Percentiles rank a stretch among this genome's conserved stretches.
Conservation (phyloP, 2,888 invertebrate genomes). For the Eustalomyia histrio region DNA sequence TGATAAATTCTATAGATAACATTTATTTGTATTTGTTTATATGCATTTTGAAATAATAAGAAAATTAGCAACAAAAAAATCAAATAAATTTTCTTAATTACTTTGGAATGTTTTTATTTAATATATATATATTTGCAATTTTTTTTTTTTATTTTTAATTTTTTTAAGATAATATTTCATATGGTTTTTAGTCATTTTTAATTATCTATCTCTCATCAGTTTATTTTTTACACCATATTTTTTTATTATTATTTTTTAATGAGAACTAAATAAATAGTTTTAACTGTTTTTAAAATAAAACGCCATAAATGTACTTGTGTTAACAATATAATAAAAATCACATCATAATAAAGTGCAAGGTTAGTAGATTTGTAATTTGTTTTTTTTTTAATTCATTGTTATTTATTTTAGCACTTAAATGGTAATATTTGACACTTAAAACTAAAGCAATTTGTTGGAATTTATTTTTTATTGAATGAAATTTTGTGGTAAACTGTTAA, state of each 20-base stretch:
- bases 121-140: too few relatives aligned
- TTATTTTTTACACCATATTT: not conserved
- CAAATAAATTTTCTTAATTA: too few relatives aligned
- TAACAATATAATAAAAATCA: conserved; percentile 21
- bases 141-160: too few relatives aligned
- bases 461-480: too few relatives aligned
- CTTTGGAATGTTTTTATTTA: too few relatives aligned
- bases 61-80: too few relatives aligned
- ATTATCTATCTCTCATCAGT: not conserved
- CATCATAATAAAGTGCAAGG: conserved; percentile 22
- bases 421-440: not conserved
- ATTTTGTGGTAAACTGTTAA: too few relatives aligned
- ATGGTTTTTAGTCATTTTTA: too few relatives aligned
- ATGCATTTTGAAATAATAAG: too few relatives aligned
- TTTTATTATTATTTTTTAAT: conserved; percentile 2
- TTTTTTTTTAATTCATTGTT: not conserved
- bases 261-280: conserved; percentile 10
- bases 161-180: too few relatives aligned
- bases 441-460: not conserved
- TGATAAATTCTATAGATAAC: not conserved
- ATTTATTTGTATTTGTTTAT: too few relatives aligned
- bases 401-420: conserved; percentile 8
- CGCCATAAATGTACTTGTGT: conserved; percentile 1
- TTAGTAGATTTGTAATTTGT: not conserved
- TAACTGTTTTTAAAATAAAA: conserved; percentile 1